Conservation (phyloP, 2,888 invertebrate species). For the Neria commutata region DNA sequence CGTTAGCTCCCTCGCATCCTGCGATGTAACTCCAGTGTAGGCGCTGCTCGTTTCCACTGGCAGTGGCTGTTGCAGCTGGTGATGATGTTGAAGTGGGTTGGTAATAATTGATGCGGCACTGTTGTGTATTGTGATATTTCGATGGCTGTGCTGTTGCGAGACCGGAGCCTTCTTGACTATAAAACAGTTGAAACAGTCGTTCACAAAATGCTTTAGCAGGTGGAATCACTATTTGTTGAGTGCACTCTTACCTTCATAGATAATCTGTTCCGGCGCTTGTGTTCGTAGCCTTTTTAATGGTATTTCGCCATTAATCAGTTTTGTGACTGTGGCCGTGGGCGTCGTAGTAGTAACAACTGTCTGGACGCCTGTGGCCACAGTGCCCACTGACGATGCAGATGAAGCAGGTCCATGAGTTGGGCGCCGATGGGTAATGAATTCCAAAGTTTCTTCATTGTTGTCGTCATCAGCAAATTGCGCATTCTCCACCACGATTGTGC, state of each 20-base stretch:
- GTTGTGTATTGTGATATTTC: constrained; percentile 25
- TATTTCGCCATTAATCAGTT: constrained; percentile 55
- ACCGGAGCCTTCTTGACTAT: constrained; percentile 49
- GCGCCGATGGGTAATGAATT: constrained; percentile 47
- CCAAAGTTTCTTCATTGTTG: constrained; percentile 43
- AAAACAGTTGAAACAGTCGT: constrained; percentile 8
- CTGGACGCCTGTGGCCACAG: constrained; percentile 9
- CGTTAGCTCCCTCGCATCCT: constrained; percentile 52
- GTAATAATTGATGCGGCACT: constrained; percentile 3
- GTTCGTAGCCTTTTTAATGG: constrained; percentile 50
- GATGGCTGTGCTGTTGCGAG: constrained; percentile 17
- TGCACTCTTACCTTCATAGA: constrained; percentile 47
- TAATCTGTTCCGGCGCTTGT: constrained; percentile 48
- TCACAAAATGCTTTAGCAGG: background rate
- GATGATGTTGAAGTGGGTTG: constrained; percentile 40
- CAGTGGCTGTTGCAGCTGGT: constrained; percentile 25
- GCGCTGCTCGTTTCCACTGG: constrained; percentile 16
- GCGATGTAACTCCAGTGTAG: constrained; percentile 27
- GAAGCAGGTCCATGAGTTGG: constrained; percentile 24
- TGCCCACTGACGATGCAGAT: background rate
- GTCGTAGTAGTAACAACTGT: constrained; percentile 32
- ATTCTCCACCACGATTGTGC: constrained; percentile 56
- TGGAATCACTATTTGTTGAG: background rate
- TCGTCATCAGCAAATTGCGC: constrained; percentile 46
- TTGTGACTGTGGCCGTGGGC: constrained; percentile 36